A percentile compares a stretch with the other conserved stretches of the same genome.
Conservation (phyloP, 2,797 vertebrate species). For the Karalla daura region DNA sequence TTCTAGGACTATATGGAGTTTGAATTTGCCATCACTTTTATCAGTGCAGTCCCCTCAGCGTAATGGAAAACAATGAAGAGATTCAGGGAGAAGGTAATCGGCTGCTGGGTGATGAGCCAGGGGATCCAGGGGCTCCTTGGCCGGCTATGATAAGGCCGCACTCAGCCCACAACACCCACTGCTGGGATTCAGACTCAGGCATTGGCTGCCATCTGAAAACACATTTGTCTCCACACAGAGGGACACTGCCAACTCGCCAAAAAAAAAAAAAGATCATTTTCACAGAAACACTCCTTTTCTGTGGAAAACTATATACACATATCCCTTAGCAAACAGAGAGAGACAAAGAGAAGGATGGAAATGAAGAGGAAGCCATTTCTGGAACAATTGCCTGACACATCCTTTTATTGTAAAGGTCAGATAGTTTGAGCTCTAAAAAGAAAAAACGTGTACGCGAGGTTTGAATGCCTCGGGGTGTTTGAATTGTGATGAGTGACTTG, state of each 20-base stretch:
- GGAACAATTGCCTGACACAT: slow-evolving; percentile 18
- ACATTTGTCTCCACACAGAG: slow-evolving; percentile 39
- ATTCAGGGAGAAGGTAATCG: slow-evolving; percentile 62
- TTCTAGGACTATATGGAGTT: slow-evolving; percentile 4
- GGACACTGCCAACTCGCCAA: slow-evolving; percentile 37
- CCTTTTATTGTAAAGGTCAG: slow-evolving; percentile 8
- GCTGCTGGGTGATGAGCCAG: slow-evolving; percentile 65
- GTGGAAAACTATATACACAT: slow-evolving; percentile 5
- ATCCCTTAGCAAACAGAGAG: slow-evolving; percentile 1
- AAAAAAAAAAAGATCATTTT: slow-evolving; percentile 52
- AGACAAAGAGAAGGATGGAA: neutral
- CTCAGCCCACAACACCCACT: slow-evolving; percentile 57
- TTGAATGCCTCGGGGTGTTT: neutral
- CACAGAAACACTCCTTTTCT: slow-evolving; percentile 34
- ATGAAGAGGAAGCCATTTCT: neutral
- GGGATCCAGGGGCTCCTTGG: slow-evolving; percentile 69
- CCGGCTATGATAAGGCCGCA: slow-evolving; percentile 65
- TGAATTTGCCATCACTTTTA: slow-evolving; percentile 56
- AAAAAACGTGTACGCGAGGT: neutral
- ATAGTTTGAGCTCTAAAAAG: neutral
- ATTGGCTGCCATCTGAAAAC: slow-evolving; percentile 49
- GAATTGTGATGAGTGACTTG: neutral
- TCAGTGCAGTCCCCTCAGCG: slow-evolving; percentile 35
- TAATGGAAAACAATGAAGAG: slow-evolving; percentile 60
- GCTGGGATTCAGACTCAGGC: slow-evolving; percentile 40